Evolutionary conservation across 2,888 invertebrate species (phyloP), one percentile per base, ranked within the genome.

Genomic region (Axea sp.): DNA sequence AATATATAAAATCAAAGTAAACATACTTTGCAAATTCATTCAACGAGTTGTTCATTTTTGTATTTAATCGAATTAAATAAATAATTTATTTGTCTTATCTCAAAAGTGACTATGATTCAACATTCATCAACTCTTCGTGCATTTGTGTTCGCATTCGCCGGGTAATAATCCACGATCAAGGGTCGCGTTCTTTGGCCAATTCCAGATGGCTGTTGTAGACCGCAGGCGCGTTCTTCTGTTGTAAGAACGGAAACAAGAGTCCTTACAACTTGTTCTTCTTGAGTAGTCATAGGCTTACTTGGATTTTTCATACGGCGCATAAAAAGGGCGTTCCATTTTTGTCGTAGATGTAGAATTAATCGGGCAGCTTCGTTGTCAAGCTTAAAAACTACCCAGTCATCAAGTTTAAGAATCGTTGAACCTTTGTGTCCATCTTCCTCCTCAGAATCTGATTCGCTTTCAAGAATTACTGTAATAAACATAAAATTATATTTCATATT

Each of bases 111-210:
- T n/a, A n/a, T n/a, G 30, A 11, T 30, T 69, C 26, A 73, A 49
- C 71, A 67, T 33, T 86, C 86, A 2, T 87, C 87, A 11, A 79
- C 47, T 45, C 82, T 81, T 75, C 83, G 82, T 1, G 83, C 79
- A 77, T 84, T 86, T 2, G 84, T 83, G 35, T 83, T 83, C 1
- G 83, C 80, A 78, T 85, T 86, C 2, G 84, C 85, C 30, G 87
- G 87, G 82, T 90, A 90, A 14, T 90, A 90, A 78, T 92, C 91
- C 0, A 90, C 87, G 0, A 90, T 89, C n/a, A 92, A 87, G 1
- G 93, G 93, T 77, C 92, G 91, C 0, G 95, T 95, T 47, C 93
- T 89, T 84, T 93, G 93, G 0, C 95, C 95, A 65, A 95, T 92
- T 0, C 94, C 94, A 3, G 90, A 88, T 0, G 95, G 95, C 80